Percentiles rank a stretch among this genome's conserved stretches.
Evolutionary conservation across 2,888 invertebrate genomes (phyloP).

Genomic region (Seira sanloemensis): DNA sequence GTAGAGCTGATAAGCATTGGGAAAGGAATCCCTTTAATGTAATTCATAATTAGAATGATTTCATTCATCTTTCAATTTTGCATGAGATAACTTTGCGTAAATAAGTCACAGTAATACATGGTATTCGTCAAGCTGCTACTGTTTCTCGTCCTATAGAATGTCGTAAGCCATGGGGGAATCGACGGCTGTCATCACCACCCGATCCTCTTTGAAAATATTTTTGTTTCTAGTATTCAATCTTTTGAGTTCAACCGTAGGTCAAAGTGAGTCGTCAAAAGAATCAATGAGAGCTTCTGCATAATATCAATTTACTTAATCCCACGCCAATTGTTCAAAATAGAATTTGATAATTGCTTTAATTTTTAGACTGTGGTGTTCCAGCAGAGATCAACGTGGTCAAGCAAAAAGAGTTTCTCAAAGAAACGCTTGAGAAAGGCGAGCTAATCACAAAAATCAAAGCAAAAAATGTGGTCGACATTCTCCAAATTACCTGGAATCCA

Average conservation of each 20-base stretch:
- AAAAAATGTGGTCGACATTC: not conserved
- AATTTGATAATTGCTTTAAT: not conserved
- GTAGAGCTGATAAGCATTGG: not conserved
- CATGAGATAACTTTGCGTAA: not conserved
- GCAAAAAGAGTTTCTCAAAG: slow-evolving; percentile 17
- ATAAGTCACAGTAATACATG: slow-evolving; percentile 3
- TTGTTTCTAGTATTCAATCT: slow-evolving; percentile 3
- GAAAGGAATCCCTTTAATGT: not conserved
- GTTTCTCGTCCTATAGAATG: not conserved
- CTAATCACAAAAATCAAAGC: slow-evolving; percentile 8
- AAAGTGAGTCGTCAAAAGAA: slow-evolving; percentile 52
- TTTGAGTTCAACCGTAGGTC: not conserved
- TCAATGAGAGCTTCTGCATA: too few species aligned
- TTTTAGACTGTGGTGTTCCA: slow-evolving; percentile 51
- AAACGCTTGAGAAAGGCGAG: slow-evolving; percentile 38
- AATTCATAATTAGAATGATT: too few species aligned
- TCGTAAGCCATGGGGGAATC: slow-evolving; percentile 7
- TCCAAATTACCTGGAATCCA: not conserved
- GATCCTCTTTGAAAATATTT: not conserved
- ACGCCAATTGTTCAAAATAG: not conserved
- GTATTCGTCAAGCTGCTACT: not conserved
- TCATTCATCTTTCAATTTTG: slow-evolving; percentile 13
- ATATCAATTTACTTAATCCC: not conserved
- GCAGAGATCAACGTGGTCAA: slow-evolving; percentile 19
- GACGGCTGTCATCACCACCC: not conserved